phyloP scores from a whole-genome alignment of 2,888 invertebrate genomes.

The Encarsia formosa region DNA sequence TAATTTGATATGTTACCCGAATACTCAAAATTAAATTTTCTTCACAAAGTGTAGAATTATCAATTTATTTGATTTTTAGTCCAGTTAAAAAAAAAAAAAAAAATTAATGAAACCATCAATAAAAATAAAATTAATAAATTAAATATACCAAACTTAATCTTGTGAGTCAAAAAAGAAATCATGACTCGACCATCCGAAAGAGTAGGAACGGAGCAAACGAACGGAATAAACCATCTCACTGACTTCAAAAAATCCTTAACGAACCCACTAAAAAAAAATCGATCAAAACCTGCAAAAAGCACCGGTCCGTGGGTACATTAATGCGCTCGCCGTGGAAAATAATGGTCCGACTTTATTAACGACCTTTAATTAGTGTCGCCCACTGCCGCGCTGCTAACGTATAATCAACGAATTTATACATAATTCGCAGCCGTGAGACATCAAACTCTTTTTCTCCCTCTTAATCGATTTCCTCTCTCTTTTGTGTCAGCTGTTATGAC shows the following conservation, averaged over 20 bases:
- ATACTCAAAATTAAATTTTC: too few species aligned
- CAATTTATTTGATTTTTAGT: too few species aligned
- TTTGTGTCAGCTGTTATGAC: too few species aligned
- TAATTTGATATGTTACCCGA: too few species aligned
- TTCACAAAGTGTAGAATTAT: too few species aligned
- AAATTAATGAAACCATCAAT: too few species aligned
- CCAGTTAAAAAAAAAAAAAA: too few species aligned
- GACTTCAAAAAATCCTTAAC: background rate
- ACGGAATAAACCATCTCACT: background rate
- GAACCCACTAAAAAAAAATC: background rate
- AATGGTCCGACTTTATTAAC: constrained; percentile 39
- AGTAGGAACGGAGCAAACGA: background rate
- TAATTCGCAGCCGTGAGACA: too few species aligned
- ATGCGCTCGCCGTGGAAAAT: constrained; percentile 34
- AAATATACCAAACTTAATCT: too few species aligned
- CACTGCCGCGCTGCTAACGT: constrained; percentile 18
- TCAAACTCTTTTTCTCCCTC: background rate
- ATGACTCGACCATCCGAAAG: background rate
- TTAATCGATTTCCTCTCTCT: too few species aligned
- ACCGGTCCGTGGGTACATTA: background rate
- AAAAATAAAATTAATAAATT: too few species aligned
- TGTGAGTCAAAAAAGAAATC: background rate
- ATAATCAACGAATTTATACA: too few species aligned
- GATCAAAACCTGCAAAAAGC: background rate
- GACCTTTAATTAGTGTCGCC: constrained; percentile 42